These are phyloP conservation scores for Protonibea diacanthus DNA, from an alignment of 2,797 vertebrate genomes.

Conservation along the genomic window DNA sequence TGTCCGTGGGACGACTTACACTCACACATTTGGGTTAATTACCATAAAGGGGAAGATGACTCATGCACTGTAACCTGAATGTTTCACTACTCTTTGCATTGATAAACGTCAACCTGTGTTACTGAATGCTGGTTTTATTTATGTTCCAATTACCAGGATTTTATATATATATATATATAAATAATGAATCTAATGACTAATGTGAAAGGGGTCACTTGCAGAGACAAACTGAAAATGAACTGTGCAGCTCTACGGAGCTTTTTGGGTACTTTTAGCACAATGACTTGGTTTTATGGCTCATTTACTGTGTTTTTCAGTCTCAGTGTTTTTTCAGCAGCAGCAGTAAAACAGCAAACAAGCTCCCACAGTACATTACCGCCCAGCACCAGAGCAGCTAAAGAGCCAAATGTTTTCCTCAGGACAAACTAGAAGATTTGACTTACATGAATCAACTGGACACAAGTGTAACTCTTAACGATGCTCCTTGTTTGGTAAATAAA, in stretches of 20 bases:
- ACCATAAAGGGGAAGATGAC: slow-evolving; percentile 30
- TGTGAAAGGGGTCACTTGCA: slow-evolving; percentile 2
- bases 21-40: slow-evolving; percentile 18
- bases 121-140: slow-evolving; percentile 5
- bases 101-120: neutral
- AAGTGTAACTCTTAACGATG: neutral
- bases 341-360: slow-evolving; percentile 3
- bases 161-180: neutral
- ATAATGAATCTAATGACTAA: slow-evolving; percentile 14
- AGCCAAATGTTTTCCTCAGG: neutral
- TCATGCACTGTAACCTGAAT: slow-evolving; percentile 24
- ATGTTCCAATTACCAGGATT: neutral
- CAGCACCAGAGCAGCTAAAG: neutral
- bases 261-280: slow-evolving; percentile 5
- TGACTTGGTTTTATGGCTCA: neutral
- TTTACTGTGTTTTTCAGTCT: slow-evolving; percentile 16
- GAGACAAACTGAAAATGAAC: slow-evolving; percentile 4
- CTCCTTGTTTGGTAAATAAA: neutral
- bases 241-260: slow-evolving; percentile 2
- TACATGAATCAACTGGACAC: neutral
- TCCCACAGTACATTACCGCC: neutral
- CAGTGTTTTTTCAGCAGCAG: slow-evolving; percentile 4
- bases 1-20: neutral
- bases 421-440: neutral
- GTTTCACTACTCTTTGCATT: neutral